Evolutionary conservation across 2,888 invertebrate genomes (phyloP).

Genomic region (Blastobasis lacticolella): DNA sequence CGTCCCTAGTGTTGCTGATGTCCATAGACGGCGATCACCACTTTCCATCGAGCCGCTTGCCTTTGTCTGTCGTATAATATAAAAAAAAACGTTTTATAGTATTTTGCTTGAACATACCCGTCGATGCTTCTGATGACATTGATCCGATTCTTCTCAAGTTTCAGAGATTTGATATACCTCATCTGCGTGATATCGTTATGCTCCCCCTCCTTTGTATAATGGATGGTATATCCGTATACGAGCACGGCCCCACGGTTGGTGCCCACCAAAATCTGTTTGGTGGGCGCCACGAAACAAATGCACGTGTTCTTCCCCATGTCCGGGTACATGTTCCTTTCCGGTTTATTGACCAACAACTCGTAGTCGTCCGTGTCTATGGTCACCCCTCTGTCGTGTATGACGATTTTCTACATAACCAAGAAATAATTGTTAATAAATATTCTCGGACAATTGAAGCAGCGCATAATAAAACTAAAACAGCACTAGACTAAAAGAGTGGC

Average conservation of each 20-base stretch:
- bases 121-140: slow-evolving; percentile 66
- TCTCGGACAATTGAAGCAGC: too few relatives aligned
- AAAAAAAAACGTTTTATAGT: background rate
- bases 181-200: slow-evolving; percentile 42
- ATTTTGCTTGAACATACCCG: slow-evolving; percentile 41
- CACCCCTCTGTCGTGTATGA: slow-evolving; percentile 44
- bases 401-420: slow-evolving; percentile 36
- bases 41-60: too few relatives aligned
- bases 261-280: slow-evolving; percentile 64
- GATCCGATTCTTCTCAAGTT: slow-evolving; percentile 51
- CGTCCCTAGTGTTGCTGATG: too few relatives aligned
- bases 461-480: too few relatives aligned
- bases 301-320: background rate
- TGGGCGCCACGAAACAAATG: slow-evolving; percentile 21
- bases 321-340: slow-evolving; percentile 21
- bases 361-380: slow-evolving; percentile 45
- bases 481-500: too few relatives aligned
- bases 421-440: too few relatives aligned
- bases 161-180: slow-evolving; percentile 64
- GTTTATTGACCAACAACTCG: slow-evolving; percentile 38
- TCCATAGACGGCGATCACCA: too few relatives aligned
- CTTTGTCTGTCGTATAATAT: background rate
- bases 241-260: slow-evolving; percentile 64
- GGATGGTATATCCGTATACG: slow-evolving; percentile 66
- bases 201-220: slow-evolving; percentile 36